Percentiles rank a stretch among this genome's conserved stretches.
Conservation (phyloP, 2,888 invertebrate species). For the Andrena flavipes region DNA sequence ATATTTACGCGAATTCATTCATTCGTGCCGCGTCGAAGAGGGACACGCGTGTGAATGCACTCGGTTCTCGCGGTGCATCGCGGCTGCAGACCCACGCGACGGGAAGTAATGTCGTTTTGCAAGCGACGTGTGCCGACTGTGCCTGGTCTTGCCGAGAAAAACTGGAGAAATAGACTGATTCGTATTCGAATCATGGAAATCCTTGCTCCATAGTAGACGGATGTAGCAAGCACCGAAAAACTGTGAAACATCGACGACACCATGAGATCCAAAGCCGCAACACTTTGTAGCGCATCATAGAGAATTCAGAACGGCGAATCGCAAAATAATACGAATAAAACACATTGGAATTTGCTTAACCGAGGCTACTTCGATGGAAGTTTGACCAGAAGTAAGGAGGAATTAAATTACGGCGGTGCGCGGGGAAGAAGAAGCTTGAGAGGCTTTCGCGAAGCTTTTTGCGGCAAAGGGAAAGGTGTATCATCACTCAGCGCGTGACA, state of each 20-base stretch:
- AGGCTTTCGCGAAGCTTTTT: conserved; percentile 14
- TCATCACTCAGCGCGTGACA: conserved; percentile 50
- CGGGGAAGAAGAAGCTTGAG: conserved; percentile 13
- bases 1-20: conserved; percentile 80
- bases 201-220: neutral
- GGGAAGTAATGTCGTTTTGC: conserved; percentile 66
- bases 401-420: conserved; percentile 33
- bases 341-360: too few relatives aligned
- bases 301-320: too few relatives aligned
- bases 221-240: neutral
- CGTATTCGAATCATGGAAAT: conserved; percentile 57
- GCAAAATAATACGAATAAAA: too few relatives aligned
- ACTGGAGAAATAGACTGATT: conserved; percentile 51
- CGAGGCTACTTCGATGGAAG: too few relatives aligned
- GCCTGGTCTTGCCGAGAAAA: conserved; percentile 39
- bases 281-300: too few relatives aligned
- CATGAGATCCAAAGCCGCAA: neutral
- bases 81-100: conserved; percentile 69
- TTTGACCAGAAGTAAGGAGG: neutral
- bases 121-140: conserved; percentile 47
- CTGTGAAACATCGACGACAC: neutral
- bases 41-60: conserved; percentile 67
- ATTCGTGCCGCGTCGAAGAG: conserved; percentile 69
- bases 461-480: conserved; percentile 36
- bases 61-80: conserved; percentile 55